Conservation (phyloP, 2,113 vertebrate genomes). For the Eonycteris spelaea region DNA sequence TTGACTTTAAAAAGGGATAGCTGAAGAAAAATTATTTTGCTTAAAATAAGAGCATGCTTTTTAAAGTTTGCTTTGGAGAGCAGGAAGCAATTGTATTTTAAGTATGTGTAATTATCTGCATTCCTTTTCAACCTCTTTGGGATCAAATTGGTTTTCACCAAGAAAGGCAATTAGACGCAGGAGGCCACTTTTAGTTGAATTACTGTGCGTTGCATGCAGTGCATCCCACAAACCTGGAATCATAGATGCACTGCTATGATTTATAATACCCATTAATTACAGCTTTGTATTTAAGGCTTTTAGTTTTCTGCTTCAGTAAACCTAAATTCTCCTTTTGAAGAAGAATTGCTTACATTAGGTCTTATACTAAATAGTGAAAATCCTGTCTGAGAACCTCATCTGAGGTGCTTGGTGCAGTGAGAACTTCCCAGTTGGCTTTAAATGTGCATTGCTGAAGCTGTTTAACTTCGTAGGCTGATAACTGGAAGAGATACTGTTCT, state of each 20-base stretch:
- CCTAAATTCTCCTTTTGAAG: conserved; percentile 64
- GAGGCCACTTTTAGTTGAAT: conserved; percentile 71
- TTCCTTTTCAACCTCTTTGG: conserved; percentile 60
- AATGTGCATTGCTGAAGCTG: not conserved
- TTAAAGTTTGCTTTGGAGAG: conserved; percentile 63
- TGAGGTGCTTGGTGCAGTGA: not conserved
- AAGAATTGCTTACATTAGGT: conserved; percentile 58
- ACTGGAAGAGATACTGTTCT: not conserved
- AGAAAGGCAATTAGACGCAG: conserved; percentile 64
- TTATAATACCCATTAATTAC: conserved; percentile 74
- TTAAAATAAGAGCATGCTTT: conserved; percentile 59
- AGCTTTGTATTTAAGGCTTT: conserved; percentile 71
- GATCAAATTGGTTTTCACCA: conserved; percentile 68
- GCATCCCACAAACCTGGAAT: conserved; percentile 61
- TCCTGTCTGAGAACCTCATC: conserved; percentile 40
- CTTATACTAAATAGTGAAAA: conserved; percentile 51
- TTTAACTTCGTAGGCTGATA: not conserved
- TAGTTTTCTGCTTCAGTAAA: conserved; percentile 73
- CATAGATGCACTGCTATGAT: conserved; percentile 62
- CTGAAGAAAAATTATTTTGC: conserved; percentile 42
- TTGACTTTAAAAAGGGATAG: conserved; percentile 25
- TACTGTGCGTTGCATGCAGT: conserved; percentile 36
- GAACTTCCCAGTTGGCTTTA: not conserved
- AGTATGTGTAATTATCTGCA: conserved; percentile 68
- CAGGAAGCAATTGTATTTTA: conserved; percentile 55